Evolutionary conservation across 1,140 invertebrate species (phyloP).

Genomic region (Aphaenogaster rudis): DNA sequence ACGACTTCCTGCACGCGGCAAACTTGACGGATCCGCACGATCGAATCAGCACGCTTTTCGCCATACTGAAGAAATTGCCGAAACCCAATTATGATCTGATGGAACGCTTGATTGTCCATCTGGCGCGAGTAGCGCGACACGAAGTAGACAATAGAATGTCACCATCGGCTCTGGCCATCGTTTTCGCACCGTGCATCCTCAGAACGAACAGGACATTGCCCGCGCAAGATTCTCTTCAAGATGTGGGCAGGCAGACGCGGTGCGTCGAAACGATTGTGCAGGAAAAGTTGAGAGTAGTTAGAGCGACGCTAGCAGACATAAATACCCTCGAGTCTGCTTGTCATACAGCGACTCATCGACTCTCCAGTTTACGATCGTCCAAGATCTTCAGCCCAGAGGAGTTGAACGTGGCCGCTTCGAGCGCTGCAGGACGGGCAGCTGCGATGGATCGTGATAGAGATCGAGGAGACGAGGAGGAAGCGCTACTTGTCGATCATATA

Average conservation of each 20-base stretch:
- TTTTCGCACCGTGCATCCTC: constrained; percentile 97
- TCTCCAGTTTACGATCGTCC: constrained; percentile 91
- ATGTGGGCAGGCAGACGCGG: constrained; percentile 93
- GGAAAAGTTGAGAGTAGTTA: constrained; percentile 92
- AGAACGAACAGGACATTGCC: constrained; percentile 94
- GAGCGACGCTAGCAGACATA: constrained; percentile 94
- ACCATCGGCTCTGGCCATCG: constrained; percentile 95
- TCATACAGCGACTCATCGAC: constrained; percentile 91
- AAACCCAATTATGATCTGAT: constrained; percentile 96
- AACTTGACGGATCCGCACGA: constrained; percentile 94
- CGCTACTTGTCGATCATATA: constrained; percentile 91
- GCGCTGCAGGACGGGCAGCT: constrained; percentile 78
- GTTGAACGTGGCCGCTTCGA: constrained; percentile 84
- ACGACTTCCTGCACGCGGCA: constrained; percentile 96
- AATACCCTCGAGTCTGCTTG: constrained; percentile 94
- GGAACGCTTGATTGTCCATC: constrained; percentile 97
- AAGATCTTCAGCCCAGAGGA: constrained; percentile 91
- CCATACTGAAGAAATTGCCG: constrained; percentile 95
- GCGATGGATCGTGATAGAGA: constrained; percentile 82
- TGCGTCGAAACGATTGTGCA: constrained; percentile 96
- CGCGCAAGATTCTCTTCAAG: constrained; percentile 95
- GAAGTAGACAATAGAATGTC: constrained; percentile 97
- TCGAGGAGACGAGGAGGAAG: constrained; percentile 89
- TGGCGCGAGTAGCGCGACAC: constrained; percentile 95
- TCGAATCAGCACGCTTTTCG: constrained; percentile 93